These are phyloP conservation scores for Melopsittacus undulatus DNA, from an alignment of 2,797 vertebrate species.

Conservation along the genomic window DNA sequence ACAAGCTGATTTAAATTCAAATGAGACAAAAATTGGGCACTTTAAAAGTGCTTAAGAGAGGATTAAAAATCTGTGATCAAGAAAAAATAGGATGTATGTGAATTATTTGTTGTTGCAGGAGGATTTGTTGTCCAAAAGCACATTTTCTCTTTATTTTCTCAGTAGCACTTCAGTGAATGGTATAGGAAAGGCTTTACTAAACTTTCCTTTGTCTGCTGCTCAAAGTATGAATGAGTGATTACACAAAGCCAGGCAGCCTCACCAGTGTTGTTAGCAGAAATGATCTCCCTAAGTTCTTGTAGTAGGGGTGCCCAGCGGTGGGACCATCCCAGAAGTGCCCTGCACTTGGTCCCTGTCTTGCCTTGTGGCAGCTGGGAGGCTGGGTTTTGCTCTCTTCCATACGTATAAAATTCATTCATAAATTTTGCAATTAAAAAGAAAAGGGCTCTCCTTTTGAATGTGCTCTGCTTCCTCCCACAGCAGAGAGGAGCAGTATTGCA, in stretches of 20 bases:
- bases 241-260: fast-evolving
- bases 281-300: fast-evolving
- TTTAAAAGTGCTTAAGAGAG: constrained; percentile 71
- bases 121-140: background rate
- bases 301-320: fast-evolving
- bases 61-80: constrained; percentile 49
- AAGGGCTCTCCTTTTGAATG: fast-evolving
- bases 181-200: background rate
- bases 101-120: constrained; percentile 1
- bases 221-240: fast-evolving
- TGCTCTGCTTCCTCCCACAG: background rate
- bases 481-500: background rate
- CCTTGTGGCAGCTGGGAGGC: background rate
- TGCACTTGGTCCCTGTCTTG: background rate
- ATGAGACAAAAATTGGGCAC: constrained; percentile 73
- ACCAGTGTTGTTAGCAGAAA: fast-evolving
- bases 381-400: fast-evolving
- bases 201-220: background rate
- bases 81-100: constrained; percentile 49
- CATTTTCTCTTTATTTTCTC: background rate
- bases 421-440: background rate
- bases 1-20: constrained; percentile 78
- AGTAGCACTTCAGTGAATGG: fast-evolving
- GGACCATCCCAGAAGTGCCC: background rate
- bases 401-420: background rate